Conservation (phyloP, 2,113 vertebrate species). For the Pardalotus punctatus region DNA sequence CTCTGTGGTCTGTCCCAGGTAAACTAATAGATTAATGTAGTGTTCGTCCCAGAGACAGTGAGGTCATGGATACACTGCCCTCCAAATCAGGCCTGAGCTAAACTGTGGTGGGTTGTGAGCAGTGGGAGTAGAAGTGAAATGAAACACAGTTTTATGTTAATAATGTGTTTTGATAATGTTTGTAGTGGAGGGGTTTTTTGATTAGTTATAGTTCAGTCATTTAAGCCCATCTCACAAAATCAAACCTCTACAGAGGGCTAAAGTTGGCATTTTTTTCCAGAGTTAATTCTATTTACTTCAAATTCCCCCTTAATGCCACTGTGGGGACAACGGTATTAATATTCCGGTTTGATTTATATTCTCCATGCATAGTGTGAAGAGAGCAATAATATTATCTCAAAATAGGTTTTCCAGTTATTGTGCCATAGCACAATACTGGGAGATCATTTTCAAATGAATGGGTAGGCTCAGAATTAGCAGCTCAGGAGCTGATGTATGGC, state of each 20-base stretch:
- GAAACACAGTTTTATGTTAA: neutral
- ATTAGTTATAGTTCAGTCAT: neutral
- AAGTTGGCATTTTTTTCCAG: neutral
- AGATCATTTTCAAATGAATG: neutral
- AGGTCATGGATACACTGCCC: rapidly evolving
- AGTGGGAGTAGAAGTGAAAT: neutral
- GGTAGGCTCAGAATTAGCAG: neutral
- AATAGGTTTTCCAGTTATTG: neutral
- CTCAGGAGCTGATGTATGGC: neutral
- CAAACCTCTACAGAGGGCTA: neutral
- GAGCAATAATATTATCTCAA: neutral
- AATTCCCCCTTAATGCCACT: neutral
- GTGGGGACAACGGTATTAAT: neutral
- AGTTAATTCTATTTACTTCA: neutral
- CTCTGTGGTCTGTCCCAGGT: rapidly evolving
- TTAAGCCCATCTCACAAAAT: neutral
- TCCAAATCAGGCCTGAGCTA: neutral
- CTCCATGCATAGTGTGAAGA: neutral
- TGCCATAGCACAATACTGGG: neutral
- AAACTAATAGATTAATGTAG: neutral
- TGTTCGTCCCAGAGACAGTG: neutral
- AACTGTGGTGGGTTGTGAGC: neutral
- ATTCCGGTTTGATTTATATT: neutral
- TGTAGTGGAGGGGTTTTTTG: rapidly evolving
- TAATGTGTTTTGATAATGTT: neutral